Evolutionary conservation across 2,797 vertebrate genomes (phyloP), one percentile per base, ranked within the genome.

Genomic region (Silurus lanzhouensis): DNA sequence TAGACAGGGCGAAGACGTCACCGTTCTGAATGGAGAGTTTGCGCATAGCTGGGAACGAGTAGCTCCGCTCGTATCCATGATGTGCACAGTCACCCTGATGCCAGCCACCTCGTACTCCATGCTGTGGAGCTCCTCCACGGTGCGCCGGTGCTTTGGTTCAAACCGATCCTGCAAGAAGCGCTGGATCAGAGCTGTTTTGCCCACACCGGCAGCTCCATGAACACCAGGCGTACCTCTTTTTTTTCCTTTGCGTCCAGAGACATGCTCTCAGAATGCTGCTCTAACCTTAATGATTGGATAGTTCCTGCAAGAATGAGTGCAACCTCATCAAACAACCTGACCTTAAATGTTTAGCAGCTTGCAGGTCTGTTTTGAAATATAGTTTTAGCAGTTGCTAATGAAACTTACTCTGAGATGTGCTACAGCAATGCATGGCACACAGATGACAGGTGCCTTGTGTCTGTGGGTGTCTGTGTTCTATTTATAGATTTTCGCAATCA

Each of bases 1-100:
- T 97, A 98, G 88, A 98, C 96, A 98, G 91, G 0, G 96, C 97
- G 0, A 97, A 97, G 60, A 96, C 97, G 0, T 98, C 96, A 0
- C 96, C 96, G 91, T 94, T 97, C 90, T 96, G 96, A 92, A 98
- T 97, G 9, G 96, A 97, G 86, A 98, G 96, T 88, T 97, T 97
- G 82, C 97, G 94, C 97, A 98, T 97, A 85, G 97, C 97, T 0
- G 97, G 97, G 93, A 98, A 98, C 82, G 97, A 97, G 92, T 97
- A 98, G 90, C 97, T 98, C 74, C 97, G 0, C 96, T 97, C 88
- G 97, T 97, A 94, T 98, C 97, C 92, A 98, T 93, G 91, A 98
- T 97, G 90, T 98, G 96, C 72, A 98, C 92, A 9, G 93, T 97
- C 88, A 98, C 91, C 78, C 95, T 96, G 63, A 94, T 91, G 72